phyloP scores from a whole-genome alignment of 2,888 invertebrate genomes.

The Gerris lacustris region DNA sequence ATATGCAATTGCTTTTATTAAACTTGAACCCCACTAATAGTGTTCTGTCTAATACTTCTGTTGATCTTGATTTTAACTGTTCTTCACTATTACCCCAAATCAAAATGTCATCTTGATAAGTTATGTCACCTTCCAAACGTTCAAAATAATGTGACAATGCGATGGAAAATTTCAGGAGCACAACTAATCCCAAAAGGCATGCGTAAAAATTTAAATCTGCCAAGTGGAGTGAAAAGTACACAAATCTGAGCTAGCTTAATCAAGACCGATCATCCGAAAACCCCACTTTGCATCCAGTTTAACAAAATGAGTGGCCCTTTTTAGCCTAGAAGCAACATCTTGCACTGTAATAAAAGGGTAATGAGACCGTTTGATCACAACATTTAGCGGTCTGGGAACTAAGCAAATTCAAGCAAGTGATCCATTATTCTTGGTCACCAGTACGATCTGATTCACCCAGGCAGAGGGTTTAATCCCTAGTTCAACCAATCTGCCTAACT shows the following conservation, averaged over 20 bases:
- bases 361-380: constrained; percentile 6
- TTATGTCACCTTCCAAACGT: not conserved
- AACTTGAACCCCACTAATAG: constrained; percentile 1
- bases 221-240: constrained; percentile 12
- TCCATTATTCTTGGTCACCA: not conserved
- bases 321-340: not conserved
- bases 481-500: not conserved
- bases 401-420: constrained; percentile 2
- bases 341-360: constrained; percentile 2
- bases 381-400: constrained; percentile 11
- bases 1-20: constrained; percentile 6
- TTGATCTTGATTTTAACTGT: not conserved
- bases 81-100: no score
- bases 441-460: not conserved
- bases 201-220: constrained; percentile 7
- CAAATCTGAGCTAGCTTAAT: constrained; percentile 7
- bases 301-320: constrained; percentile 1
- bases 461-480: not conserved
- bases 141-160: not conserved
- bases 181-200: constrained; percentile 12
- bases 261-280: constrained; percentile 8
- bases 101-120: constrained; percentile 14
- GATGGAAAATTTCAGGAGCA: constrained; percentile 9
- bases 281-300: constrained; percentile 12
- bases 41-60: not conserved